Evolutionary conservation across 2,797 vertebrate genomes (phyloP), one percentile per base, ranked within the genome.

Genomic region (Tadarida brasiliensis): DNA sequence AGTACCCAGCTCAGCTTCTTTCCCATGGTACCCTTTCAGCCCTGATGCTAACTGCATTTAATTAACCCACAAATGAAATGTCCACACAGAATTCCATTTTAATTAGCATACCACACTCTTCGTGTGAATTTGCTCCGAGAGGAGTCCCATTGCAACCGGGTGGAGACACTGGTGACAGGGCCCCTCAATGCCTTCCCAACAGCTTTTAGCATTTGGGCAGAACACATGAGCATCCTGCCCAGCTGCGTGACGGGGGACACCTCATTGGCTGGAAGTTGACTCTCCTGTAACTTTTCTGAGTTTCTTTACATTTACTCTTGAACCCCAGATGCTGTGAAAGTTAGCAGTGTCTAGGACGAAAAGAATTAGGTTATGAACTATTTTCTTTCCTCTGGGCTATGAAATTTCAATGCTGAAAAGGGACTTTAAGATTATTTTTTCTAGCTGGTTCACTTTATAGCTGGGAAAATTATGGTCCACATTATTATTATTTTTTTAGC

Each of bases 121-220:
- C 94, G 89, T 87, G 89, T 78, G 39, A 11, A 84, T 51, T 16
- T 76, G 61, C 91, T 97, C 90, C 89, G 94, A 63, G 97, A 95
- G 56, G 95, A 97, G 94, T 87, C 77, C 86, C 78, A 90, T 33
- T 51, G 81, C 81, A 90, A 88, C 91, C 77, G 73, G 90, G 33
- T 73, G 67, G 91, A 96, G 97, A 96, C 39, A 15, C 47, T 95
- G 76, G 97, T 90, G 91, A 73, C 63, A 95, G 96, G 95, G 93
- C 8, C 56, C 65, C 35, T 84, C 82, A 91, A 87, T 97, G 96
- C 61, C 98, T 97, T 93, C 92, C 92, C 44, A 47, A 95, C 74
- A 95, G 80, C 67, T 97, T 97, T 93, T 86, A 97, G 90, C 39
- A 96, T 92, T 97, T 96, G 93, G 88, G 95, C 56, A 95, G 81